phyloP scores from a whole-genome alignment of 2,797 vertebrate species.

The Gila robusta region DNA sequence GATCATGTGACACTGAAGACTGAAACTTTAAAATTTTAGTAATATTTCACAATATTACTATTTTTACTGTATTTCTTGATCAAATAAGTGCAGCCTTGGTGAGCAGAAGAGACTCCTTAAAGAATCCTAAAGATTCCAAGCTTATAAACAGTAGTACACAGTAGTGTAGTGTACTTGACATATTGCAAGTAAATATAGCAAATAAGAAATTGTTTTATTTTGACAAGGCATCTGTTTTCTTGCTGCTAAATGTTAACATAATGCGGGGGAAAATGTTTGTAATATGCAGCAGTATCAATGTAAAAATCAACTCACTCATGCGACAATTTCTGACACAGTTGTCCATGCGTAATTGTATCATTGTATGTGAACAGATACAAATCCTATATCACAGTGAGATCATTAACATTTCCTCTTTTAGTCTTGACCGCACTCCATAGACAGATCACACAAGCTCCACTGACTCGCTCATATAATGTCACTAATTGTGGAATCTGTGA shows the following conservation, averaged over 20 bases:
- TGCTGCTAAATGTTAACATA: neutral
- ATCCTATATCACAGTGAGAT: neutral
- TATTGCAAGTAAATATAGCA: too few species aligned
- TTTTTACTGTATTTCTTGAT: too few species aligned
- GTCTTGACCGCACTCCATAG: neutral
- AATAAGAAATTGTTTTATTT: neutral
- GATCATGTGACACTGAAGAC: neutral
- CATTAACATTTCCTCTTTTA: neutral
- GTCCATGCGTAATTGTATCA: neutral
- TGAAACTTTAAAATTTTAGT: neutral
- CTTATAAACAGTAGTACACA: neutral
- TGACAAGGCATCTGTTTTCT: neutral
- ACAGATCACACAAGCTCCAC: neutral
- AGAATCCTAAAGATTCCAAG: neutral
- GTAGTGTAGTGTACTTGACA: neutral
- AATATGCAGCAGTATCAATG: neutral
- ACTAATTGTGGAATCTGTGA: neutral
- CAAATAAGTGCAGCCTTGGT: neutral
- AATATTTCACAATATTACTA: neutral
- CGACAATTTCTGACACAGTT: neutral
- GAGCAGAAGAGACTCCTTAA: neutral
- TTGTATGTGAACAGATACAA: neutral
- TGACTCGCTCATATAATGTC: neutral
- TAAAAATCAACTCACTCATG: neutral
- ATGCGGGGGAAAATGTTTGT: neutral